Evolutionary conservation across 2,113 vertebrate species (phyloP), one percentile per base, ranked within the genome.

Genomic region (Boulengerochromis microlepis): DNA sequence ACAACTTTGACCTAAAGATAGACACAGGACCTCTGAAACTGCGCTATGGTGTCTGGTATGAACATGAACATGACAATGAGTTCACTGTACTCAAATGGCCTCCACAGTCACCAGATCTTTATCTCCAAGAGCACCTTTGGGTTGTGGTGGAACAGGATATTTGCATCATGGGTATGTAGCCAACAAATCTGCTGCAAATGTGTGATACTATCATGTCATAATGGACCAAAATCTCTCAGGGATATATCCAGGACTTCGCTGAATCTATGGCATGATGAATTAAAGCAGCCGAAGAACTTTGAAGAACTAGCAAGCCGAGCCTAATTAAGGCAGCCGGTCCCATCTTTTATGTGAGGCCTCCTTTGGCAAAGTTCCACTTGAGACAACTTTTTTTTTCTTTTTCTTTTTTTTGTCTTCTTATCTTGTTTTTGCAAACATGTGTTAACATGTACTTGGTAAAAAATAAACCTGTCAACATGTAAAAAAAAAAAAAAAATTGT

Each of bases 381-480:
- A 42, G n/a, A 71, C 22, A 26, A 45, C 5, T 5, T 74, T 4
- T 16, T 11, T 12, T 69, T 38, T n/a, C 11, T 12, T 69, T 69
- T 66, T 33, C 3, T 8, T 38, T 4, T 7, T 38, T 4, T 40
- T 0, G 0, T 26, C 38, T 16, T 26, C 38, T 45, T 45, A 24
- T 40, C 22, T 74, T 26, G 22, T 74, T 45, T 74, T 22, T 74
- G 13, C 69, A 26, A 74, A 45, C 38, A 45, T 45, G n/a, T 71
- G n/a, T 42, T 42, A 42, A 71, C 5, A 24, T 71, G n/a, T 42
- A 71, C n/a, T 71, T 22, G n/a, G n/a, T 71, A 40, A 40, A 61
- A 69, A 9, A 40, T 24, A 69, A 69, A 69, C 1, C 35, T 69
- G 64, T 24, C 64, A 24, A 69, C 35, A 6, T 15, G 35, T 42